Evolutionary conservation across 2,888 invertebrate species (phyloP).

Genomic region (Dascillus cervinus): DNA sequence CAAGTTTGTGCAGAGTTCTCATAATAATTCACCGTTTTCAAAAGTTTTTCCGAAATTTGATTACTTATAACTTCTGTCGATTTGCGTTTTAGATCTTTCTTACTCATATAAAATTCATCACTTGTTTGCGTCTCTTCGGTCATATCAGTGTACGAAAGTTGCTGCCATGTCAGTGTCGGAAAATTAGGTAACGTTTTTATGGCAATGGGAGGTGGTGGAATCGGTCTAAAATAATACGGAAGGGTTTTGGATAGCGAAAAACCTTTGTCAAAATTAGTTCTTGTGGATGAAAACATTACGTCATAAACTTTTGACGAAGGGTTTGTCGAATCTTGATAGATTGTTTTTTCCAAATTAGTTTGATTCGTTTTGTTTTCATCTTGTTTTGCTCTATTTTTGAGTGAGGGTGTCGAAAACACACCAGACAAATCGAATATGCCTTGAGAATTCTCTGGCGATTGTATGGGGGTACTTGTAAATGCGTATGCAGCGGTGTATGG

Average conservation of each 20-base stretch:
- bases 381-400: no score
- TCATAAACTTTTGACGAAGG: no score
- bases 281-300: neutral
- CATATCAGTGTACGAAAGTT: neutral
- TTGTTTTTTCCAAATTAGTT: no score
- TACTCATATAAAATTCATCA: neutral
- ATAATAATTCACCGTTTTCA: neutral
- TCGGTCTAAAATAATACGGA: neutral
- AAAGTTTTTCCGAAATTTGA: no score
- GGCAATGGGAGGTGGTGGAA: neutral
- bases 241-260: neutral
- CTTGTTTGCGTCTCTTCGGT: neutral
- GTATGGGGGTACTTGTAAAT: no score
- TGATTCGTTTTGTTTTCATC: no score
- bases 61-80: no score
- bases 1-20: neutral
- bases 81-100: neutral
- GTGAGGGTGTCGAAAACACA: no score
- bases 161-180: neutral
- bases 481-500: no score
- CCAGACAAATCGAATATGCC: no score
- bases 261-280: neutral
- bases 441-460: no score
- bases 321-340: no score
- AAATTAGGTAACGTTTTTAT: neutral